Base-by-base conservation (phyloP, 2,888 invertebrate species). In the Mallateleia sp. region DNA sequence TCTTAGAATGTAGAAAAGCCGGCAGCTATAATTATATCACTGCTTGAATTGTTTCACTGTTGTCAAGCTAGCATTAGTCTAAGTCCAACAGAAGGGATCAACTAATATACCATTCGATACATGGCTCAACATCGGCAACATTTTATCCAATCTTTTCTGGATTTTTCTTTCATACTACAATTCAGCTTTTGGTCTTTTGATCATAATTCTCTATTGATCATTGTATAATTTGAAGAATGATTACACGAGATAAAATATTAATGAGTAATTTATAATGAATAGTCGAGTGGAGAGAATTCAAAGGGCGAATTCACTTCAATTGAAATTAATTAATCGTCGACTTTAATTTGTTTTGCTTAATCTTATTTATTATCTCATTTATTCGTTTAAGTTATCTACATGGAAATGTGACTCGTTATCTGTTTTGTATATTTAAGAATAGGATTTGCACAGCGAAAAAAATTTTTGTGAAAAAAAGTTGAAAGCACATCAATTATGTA, bases 1-100 rank as follows among this genome's bases (percentile, higher is more conserved):
- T 85, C 75, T 52, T 34, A 66, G 85, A 85, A 85, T 79, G 67
- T 66, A 60, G 78, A 79, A 84, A 84, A 78, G 78, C 78, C 60
- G 60, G 72, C 22, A 67, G 74, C 74, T 85, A 79, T 85, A 80
- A 80, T 85, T 85, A 80, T 75, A 85, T 80, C 80, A 18, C 64
- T 62, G 69, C 71, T 75, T 80, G 71, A 81, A 85, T 85, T 85
- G 71, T 85, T 80, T 77, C 75, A 52, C 80, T 71, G 80, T 85
- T 81, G 80, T 85, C 66, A 85, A 77, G 85, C 64, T 85, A 75
- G 50, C 69, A 80, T 77, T 50, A 81, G 58, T 75, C 50, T 77
- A 58, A 66, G 38, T 72, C 60, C 45, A 24, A 78, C 62, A 69
- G 56, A 54, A 52, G 22, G 11, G 24, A 82, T 75, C 54, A 47